Conservation (phyloP, 2,113 vertebrate species). For the Ibidorhyncha struthersii region DNA sequence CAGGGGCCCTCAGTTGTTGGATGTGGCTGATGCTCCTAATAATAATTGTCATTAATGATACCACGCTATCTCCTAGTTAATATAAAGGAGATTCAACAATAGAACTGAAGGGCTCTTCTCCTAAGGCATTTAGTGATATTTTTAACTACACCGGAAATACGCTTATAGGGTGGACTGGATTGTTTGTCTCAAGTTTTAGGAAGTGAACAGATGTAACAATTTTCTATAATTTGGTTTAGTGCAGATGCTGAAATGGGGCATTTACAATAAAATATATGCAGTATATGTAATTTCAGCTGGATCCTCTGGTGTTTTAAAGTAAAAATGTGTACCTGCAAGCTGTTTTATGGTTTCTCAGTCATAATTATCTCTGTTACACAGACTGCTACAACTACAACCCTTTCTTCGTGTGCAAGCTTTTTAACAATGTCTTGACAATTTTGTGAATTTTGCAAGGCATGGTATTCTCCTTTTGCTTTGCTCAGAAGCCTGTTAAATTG, state of each 20-base stretch:
- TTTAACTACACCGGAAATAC: slow-evolving; percentile 45
- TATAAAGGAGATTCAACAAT: background rate
- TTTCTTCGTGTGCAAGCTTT: slow-evolving; percentile 66
- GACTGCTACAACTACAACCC: slow-evolving; percentile 74
- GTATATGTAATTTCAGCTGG: slow-evolving; percentile 77
- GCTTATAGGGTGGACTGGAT: slow-evolving; percentile 47
- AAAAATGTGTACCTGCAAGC: slow-evolving; percentile 85
- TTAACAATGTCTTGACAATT: slow-evolving; percentile 74
- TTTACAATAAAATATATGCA: slow-evolving; percentile 80
- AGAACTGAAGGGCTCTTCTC: background rate
- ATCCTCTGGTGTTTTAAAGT: slow-evolving; percentile 78
- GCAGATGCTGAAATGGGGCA: slow-evolving; percentile 77
- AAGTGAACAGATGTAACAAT: slow-evolving; percentile 79
- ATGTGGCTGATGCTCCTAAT: background rate
- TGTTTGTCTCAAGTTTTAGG: slow-evolving; percentile 72
- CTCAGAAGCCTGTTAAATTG: slow-evolving; percentile 65
- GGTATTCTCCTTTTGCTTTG: slow-evolving; percentile 50
- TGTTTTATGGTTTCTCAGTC: slow-evolving; percentile 79
- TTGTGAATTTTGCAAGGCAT: slow-evolving; percentile 66
- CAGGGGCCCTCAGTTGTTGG: background rate
- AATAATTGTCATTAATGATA: background rate
- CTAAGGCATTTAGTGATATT: slow-evolving; percentile 10
- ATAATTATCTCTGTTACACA: slow-evolving; percentile 81
- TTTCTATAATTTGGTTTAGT: slow-evolving; percentile 77
- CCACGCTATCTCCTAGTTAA: background rate